Base-by-base conservation (phyloP, 2,113 vertebrate genomes). In the Eira barbara region DNA sequence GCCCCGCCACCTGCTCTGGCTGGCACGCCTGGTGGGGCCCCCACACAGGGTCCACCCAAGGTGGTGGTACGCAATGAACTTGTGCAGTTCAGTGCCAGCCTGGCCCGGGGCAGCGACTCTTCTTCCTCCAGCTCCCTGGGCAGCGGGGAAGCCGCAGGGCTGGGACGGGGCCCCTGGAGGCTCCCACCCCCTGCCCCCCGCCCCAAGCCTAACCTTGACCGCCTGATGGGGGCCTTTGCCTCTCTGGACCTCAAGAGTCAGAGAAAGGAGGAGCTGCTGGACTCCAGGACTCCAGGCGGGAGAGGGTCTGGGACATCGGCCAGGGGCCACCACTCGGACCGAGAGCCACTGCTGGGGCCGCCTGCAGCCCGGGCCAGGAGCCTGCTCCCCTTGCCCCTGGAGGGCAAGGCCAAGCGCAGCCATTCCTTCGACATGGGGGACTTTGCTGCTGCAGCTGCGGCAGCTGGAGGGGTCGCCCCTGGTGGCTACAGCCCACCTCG, bases 381-480 rank as follows among this genome's bases (percentile, higher is more conserved):
- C 95, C 99, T 99, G 83, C 99, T 99, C 31, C 99, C 98, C 84
- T 98, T 99, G 97, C 99, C 99, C 84, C 98, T 99, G 98, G 99
- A 99, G 98, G 99, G 99, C 63, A 99, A 99, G 98, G 99, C 99
- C 97, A 99, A 99, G 97, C 99, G 99, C 98, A 99, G 99, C 98
- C 99, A 99, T 98, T 99, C 99, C 23, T 99, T 99, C 86, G 99
- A 99, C 98, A 99, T 99, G 99, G 99, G 99, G 85, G 99, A 99
- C 88, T 99, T 99, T 0, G 96, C 98, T 0, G 98, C 99, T 11
- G 98, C 98, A 0, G 99, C 99, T 82, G 89, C 94, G 0, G 88
- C 94, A 0, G 89, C 80, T 0, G 96, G 96, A 23, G 97, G 71
- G 36, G 73, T 31, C 0, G 76, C 73, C 29, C 81, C 90, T 0